Base-by-base conservation (phyloP, 2,113 vertebrate species). In the Nymphicus hollandicus region DNA sequence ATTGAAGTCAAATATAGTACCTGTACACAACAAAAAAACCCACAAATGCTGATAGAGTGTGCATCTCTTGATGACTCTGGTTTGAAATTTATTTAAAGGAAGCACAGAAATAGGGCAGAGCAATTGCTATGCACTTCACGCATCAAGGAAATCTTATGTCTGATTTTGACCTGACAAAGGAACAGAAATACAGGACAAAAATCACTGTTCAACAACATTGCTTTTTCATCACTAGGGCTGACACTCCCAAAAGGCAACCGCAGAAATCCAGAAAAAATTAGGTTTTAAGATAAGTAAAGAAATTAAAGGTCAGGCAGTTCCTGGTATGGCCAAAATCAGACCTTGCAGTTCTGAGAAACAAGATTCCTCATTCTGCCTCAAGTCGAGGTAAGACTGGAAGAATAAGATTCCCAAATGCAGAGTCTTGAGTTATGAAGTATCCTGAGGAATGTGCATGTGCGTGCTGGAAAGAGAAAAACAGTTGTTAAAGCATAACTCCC, bases 381-480 rank as follows among this genome's bases (percentile, higher is more conserved):
- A 99, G 98, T 65, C 99, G 98, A 61, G 99, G 99, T 85, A 99
- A 97, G 60, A 99, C 99, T 23, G 99, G 99, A 92, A 99, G 99
- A 98, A 99, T 99, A 90, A 99, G 99, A 96, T 99, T 99, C 96
- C 99, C 99, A 96, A 99, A 99, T 2, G 99, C 99, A 33, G 99
- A 99, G 96, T 99, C 99, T 95, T 99, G 99, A 39, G 99, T 99
- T 97, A 99, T 99, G 98, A 99, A 99, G 97, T 99, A 99, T 94
- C 99, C 99, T 25, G 99, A 99, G 14, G 99, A 99, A 95, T 99
- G 99, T 81, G 98, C 98, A 3, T 99, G 99, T 17, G 99, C 99
- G 2, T 99, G 99, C 99, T 99, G 97, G 49, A 97, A 97, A 97
- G 43, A 97, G 28, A 86, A 85, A 93, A 85, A 81, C 19, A 90